Conservation (phyloP, 2,888 invertebrate species). For the Pterostichus niger region DNA sequence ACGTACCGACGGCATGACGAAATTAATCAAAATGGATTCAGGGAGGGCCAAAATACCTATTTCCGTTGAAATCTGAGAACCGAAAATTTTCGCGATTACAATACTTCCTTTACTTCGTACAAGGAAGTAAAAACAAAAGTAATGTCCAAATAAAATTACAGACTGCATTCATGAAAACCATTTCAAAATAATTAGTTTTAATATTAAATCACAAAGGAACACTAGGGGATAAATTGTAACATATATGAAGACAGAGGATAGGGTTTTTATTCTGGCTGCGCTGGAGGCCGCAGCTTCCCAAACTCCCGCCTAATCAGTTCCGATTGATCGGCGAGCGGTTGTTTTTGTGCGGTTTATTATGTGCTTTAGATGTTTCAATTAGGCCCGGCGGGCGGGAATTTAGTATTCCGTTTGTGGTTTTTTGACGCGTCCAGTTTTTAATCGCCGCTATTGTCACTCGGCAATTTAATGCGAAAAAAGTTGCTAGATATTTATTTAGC, state of each 20-base stretch:
- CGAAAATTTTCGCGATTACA: too few relatives aligned
- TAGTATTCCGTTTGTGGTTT: constrained; percentile 54
- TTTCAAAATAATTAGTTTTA: too few relatives aligned
- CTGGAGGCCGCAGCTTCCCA: background rate
- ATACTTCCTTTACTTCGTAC: too few relatives aligned
- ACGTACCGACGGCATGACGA: too few relatives aligned
- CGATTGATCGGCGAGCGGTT: constrained; percentile 34
- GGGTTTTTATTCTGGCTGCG: background rate
- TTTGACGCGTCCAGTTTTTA: constrained; percentile 40
- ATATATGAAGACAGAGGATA: background rate
- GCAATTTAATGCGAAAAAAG: constrained; percentile 46
- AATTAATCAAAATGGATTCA: too few relatives aligned
- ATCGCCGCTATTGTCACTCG: constrained; percentile 47
- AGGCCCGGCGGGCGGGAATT: constrained; percentile 37
- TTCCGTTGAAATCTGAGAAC: too few relatives aligned
- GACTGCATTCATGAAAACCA: too few relatives aligned
- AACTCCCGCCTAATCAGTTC: constrained; percentile 23
- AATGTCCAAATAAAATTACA: too few relatives aligned
- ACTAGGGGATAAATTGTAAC: too few relatives aligned
- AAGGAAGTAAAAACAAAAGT: too few relatives aligned
- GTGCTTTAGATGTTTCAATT: constrained; percentile 57
- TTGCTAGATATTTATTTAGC: constrained; percentile 9
- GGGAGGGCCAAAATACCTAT: too few relatives aligned
- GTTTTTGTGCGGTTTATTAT: constrained; percentile 42
- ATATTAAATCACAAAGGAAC: too few relatives aligned